These are phyloP conservation scores for Aricia artaxerxes DNA, from an alignment of 2,888 invertebrate genomes.

Conservation along the genomic window DNA sequence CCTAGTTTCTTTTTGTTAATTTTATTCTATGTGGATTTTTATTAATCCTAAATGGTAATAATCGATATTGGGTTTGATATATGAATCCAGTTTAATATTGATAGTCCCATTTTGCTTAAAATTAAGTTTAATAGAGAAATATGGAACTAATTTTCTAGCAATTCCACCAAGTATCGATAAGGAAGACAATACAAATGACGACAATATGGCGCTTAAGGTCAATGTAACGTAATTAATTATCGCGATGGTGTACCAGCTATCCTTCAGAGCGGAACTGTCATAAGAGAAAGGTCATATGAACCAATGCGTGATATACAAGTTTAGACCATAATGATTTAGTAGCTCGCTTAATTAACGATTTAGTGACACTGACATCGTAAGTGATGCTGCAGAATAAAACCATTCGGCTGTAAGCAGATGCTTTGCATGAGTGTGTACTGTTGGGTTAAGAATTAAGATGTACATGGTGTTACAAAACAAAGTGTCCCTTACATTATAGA, in stretches of 20 bases:
- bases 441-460: neutral
- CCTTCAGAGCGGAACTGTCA: conserved; percentile 26
- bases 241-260: conserved; percentile 12
- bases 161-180: neutral
- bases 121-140: no score
- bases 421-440: neutral
- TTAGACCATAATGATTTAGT: neutral
- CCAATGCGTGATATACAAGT: neutral
- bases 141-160: neutral
- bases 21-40: no score
- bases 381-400: neutral
- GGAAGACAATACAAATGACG: conserved; percentile 7
- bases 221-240: conserved; percentile 10
- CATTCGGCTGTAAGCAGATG: neutral
- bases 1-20: no score
- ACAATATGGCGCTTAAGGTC: conserved; percentile 6
- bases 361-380: neutral
- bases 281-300: neutral
- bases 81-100: no score
- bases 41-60: no score
- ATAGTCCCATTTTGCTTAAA: no score
- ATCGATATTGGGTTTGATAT: no score
- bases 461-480: neutral
- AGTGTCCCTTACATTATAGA: no score
- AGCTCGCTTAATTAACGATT: neutral